Conservation (phyloP, 2,888 invertebrate genomes). For the Hofmannophila pseudospretella region DNA sequence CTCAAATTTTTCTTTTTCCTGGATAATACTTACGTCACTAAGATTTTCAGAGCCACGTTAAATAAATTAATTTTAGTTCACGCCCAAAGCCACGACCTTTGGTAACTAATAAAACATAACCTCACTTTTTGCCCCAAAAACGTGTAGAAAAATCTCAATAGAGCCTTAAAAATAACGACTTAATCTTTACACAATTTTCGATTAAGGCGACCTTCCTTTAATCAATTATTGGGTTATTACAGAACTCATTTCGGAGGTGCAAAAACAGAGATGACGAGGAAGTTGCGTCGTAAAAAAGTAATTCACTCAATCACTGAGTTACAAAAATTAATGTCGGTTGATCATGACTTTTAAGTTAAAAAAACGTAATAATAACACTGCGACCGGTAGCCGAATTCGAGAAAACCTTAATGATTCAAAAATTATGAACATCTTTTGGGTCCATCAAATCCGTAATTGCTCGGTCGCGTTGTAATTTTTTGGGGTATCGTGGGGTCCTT, state of each 20-base stretch:
- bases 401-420: constrained; percentile 44
- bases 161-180: constrained; percentile 2
- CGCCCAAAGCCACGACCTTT: no score
- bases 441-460: constrained; percentile 35
- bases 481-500: constrained; percentile 16
- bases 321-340: constrained; percentile 23
- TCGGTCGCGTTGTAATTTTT: constrained; percentile 40
- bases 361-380: constrained; percentile 21
- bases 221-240: constrained; percentile 17
- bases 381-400: constrained; percentile 43
- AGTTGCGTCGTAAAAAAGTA: constrained; percentile 25
- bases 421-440: constrained; percentile 44
- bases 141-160: not conserved
- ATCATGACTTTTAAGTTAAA: constrained; percentile 20
- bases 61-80: no score
- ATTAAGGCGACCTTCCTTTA: constrained; percentile 3
- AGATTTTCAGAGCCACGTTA: no score
- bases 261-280: constrained; percentile 27
- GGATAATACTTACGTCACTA: no score
- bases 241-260: constrained; percentile 16
- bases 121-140: not conserved
- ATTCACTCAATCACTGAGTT: constrained; percentile 25
- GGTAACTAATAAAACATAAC: no score
- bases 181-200: constrained; percentile 6
- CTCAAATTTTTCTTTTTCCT: no score